phyloP scores from a whole-genome alignment of 2,888 invertebrate genomes.

The Diaphora mendica region DNA sequence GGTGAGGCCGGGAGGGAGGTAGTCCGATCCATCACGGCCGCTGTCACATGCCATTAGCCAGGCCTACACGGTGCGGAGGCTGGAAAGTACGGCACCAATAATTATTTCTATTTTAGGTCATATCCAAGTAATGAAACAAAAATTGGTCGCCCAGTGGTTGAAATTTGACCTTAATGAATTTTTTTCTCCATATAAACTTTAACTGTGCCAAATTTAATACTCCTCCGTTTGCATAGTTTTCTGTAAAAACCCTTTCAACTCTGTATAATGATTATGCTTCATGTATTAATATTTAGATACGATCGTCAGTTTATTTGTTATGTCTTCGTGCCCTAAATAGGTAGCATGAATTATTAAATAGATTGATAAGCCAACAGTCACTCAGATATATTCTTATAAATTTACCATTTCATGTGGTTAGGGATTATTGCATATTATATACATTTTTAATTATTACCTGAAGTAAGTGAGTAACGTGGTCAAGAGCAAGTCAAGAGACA shows the following conservation, averaged over 20 bases:
- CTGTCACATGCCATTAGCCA: conserved; percentile 85
- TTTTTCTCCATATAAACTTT: too few species aligned
- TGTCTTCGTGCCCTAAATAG: neutral
- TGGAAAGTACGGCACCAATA: conserved; percentile 16
- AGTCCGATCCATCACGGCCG: conserved; percentile 80
- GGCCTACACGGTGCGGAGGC: conserved; percentile 66
- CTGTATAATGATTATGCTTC: too few species aligned
- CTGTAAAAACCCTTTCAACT: too few species aligned
- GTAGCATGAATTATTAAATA: neutral
- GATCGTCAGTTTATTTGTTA: neutral
- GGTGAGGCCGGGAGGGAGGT: conserved; percentile 39
- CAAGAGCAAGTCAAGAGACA: too few species aligned
- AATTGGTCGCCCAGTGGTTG: too few species aligned
- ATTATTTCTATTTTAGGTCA: neutral
- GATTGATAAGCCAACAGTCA: neutral
- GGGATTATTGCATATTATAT: neutral
- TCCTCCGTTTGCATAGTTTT: too few species aligned
- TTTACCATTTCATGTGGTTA: neutral
- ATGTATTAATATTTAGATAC: too few species aligned
- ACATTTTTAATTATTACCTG: neutral
- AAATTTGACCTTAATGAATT: too few species aligned
- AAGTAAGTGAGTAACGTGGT: neutral
- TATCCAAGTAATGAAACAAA: too few species aligned
- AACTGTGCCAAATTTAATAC: too few species aligned
- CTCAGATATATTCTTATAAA: neutral